Evolutionary conservation across 2,797 vertebrate species (phyloP).

Genomic region (Scolopax bukidnonensis): DNA sequence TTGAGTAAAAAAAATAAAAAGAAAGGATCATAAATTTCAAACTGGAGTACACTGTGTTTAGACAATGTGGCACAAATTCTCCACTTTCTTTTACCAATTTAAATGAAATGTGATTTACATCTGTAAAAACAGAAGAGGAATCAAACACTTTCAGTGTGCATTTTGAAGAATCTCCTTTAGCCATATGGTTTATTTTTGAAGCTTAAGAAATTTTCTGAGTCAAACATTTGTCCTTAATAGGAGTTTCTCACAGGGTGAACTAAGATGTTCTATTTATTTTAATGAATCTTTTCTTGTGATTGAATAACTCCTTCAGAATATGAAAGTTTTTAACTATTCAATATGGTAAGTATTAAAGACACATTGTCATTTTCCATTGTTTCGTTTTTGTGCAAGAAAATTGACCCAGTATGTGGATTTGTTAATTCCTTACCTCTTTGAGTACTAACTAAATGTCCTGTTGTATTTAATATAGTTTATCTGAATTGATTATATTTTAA

Average conservation of each 20-base stretch:
- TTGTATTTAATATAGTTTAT: background rate
- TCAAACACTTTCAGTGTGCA: background rate
- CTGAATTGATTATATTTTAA: background rate
- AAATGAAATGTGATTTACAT: background rate
- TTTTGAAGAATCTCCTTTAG: conserved; percentile 27
- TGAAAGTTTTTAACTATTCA: background rate
- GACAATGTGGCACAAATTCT: background rate
- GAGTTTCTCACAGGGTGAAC: conserved; percentile 34
- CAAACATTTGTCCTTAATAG: conserved; percentile 48
- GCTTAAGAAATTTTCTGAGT: conserved; percentile 52
- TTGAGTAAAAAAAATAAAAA: background rate
- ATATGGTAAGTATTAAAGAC: background rate
- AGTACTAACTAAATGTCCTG: background rate
- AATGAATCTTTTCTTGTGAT: background rate
- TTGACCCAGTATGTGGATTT: background rate
- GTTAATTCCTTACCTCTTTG: background rate
- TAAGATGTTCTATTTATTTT: conserved; percentile 42
- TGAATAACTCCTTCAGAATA: conserved; percentile 24
- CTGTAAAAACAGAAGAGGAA: conserved; percentile 41
- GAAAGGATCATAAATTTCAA: background rate
- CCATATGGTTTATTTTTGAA: conserved; percentile 41
- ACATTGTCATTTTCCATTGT: background rate
- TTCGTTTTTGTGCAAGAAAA: background rate
- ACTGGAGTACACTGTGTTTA: background rate
- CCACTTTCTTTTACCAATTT: background rate